Conservation (phyloP, 2,113 vertebrate species). For the cattle (Bos taurus) region ARS-UCD2.0 NC_037342.1:41313001-41313500, state of each 20-base stretch:
- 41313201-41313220: constrained; percentile 97
- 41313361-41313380: neutral
- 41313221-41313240: constrained; percentile 98
- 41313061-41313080: neutral
- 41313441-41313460: neutral
- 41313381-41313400: neutral
- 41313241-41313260: constrained; percentile 98
- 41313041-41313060: neutral
- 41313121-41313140: neutral
- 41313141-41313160: constrained; percentile 65
- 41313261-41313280: constrained; percentile 97
- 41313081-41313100: neutral
- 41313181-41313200: constrained; percentile 97
- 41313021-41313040: neutral
- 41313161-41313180: constrained; percentile 98
- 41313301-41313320: neutral
- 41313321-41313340: neutral
- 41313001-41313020: neutral
- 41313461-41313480: neutral
- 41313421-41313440: neutral
- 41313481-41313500: neutral
- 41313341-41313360: neutral
- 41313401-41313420: neutral
- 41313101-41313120: neutral
- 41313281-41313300: constrained; percentile 42